Evolutionary conservation across 1,140 invertebrate genomes (phyloP).

Genomic region (Panagrolaimus sp.): DNA sequence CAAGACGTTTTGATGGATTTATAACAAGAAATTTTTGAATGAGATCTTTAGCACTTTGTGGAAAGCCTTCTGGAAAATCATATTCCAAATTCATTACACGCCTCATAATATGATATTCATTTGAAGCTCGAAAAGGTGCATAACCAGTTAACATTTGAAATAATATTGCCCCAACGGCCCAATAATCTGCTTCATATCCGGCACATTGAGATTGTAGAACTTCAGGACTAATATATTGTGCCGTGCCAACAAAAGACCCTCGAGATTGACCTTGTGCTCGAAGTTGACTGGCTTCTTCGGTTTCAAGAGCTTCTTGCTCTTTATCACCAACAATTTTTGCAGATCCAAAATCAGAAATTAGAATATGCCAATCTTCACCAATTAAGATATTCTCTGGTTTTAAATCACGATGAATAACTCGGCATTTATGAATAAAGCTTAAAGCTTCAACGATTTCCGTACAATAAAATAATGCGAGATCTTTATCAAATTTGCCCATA

Average conservation of each 20-base stretch:
- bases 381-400: slow-evolving; percentile 69
- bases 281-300: slow-evolving; percentile 8
- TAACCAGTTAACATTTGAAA: slow-evolving; percentile 91
- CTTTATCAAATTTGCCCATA: slow-evolving; percentile 79
- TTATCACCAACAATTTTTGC: slow-evolving; percentile 65
- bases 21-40: slow-evolving; percentile 76
- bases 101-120: slow-evolving; percentile 93
- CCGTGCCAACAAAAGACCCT: slow-evolving; percentile 95
- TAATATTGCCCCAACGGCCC: slow-evolving; percentile 93
- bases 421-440: slow-evolving; percentile 81
- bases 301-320: slow-evolving; percentile 15
- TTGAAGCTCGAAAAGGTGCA: slow-evolving; percentile 83
- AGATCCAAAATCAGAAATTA: slow-evolving; percentile 94
- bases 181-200: slow-evolving; percentile 65
- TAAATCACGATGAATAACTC: slow-evolving; percentile 78
- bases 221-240: slow-evolving; percentile 96
- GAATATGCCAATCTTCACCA: slow-evolving; percentile 88
- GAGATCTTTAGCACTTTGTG: slow-evolving; percentile 74
- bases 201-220: slow-evolving; percentile 61
- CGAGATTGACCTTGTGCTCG: slow-evolving; percentile 33
- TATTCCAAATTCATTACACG: slow-evolving; percentile 87
- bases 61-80: slow-evolving; percentile 84
- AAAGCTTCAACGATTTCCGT: slow-evolving; percentile 84
- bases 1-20: slow-evolving; percentile 39
- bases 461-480: slow-evolving; percentile 83